phyloP scores from a whole-genome alignment of 1,140 invertebrate genomes.

The Nymphalis io region DNA sequence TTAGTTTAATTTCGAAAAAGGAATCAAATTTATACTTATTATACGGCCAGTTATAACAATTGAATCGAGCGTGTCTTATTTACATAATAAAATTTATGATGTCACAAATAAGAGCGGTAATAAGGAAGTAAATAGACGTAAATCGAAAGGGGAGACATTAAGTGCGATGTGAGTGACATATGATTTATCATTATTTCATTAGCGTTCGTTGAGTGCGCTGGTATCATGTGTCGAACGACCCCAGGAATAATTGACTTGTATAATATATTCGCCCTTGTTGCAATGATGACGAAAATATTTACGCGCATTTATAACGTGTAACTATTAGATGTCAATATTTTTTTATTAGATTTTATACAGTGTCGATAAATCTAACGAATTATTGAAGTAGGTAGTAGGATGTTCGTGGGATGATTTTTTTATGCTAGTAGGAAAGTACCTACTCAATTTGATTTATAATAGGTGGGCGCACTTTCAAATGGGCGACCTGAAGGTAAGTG shows the following conservation, averaged over 20 bases:
- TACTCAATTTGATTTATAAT: no score
- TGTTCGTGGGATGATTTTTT: no score
- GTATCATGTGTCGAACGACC: constrained; percentile 44
- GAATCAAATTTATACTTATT: not conserved
- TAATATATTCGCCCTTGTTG: constrained; percentile 63
- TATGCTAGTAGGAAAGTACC: no score
- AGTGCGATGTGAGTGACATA: constrained; percentile 37
- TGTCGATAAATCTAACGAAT: not conserved
- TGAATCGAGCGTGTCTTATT: not conserved
- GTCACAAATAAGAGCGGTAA: constrained; percentile 24
- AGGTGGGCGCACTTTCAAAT: no score
- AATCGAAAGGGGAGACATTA: constrained; percentile 37
- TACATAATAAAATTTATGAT: constrained; percentile 17
- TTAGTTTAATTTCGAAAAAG: not conserved
- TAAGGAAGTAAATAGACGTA: constrained; percentile 40
- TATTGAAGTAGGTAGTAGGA: no score
- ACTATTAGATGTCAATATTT: no score
- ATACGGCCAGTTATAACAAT: not conserved
- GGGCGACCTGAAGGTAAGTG: no score
- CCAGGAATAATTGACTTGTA: constrained; percentile 40
- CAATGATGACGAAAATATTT: constrained; percentile 32
- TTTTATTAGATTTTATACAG: not conserved
- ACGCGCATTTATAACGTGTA: not conserved
- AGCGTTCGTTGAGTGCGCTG: constrained; percentile 22
- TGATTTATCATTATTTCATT: constrained; percentile 46